A percentile compares a stretch with the other conserved stretches of the same genome.
Evolutionary conservation across 2,888 invertebrate species (phyloP).

Genomic region (Agrotis segetum): DNA sequence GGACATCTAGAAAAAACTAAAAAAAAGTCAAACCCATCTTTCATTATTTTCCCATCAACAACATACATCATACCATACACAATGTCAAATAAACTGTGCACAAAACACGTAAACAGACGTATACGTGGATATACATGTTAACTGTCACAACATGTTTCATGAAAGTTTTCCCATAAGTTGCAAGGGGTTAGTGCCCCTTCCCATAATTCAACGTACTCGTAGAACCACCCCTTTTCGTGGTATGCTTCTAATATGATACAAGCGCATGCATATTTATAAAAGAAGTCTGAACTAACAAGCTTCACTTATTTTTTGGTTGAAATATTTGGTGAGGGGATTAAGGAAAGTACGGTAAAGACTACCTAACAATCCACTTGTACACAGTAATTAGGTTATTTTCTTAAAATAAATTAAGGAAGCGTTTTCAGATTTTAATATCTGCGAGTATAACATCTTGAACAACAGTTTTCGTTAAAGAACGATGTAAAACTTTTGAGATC

Average conservation of each 20-base stretch:
- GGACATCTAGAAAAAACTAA: not conserved
- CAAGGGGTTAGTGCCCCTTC: slow-evolving; percentile 75
- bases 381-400: not conserved
- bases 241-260: slow-evolving; percentile 66
- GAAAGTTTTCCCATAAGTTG: slow-evolving; percentile 74
- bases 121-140: slow-evolving; percentile 55
- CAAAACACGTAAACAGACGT: slow-evolving; percentile 17
- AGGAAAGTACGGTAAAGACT: not conserved
- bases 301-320: slow-evolving; percentile 11
- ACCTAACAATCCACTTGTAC: too few species aligned
- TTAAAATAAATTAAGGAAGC: not conserved
- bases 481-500: not conserved
- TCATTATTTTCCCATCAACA: slow-evolving; percentile 19
- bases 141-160: slow-evolving; percentile 75
- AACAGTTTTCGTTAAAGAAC: not conserved
- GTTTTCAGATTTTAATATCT: not conserved
- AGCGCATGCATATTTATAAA: slow-evolving; percentile 57
- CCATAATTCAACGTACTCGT: slow-evolving; percentile 76
- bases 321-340: not conserved
- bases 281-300: slow-evolving; percentile 43
- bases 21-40: not conserved
- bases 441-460: not conserved
- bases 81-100: slow-evolving; percentile 18
- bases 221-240: slow-evolving; percentile 71
- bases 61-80: slow-evolving; percentile 12